Evolutionary conservation across 2,113 vertebrate genomes (phyloP).

Genomic region (Phainopepla nitens): DNA sequence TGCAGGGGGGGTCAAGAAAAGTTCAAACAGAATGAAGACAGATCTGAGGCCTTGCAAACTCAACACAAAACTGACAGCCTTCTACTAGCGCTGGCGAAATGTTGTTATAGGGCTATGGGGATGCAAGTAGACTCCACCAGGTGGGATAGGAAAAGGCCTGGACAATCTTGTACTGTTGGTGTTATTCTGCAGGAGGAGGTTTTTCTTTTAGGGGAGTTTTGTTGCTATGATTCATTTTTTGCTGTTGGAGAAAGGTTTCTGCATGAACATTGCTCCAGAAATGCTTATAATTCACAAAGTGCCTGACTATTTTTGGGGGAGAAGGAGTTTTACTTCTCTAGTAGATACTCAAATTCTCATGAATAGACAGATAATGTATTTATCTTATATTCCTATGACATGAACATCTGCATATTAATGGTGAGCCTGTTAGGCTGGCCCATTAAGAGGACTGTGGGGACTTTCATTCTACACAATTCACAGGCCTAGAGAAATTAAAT

Average conservation of each 20-base stretch:
- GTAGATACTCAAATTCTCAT: background rate
- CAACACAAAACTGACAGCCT: background rate
- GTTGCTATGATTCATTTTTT: rapidly evolving
- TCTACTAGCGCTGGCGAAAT: background rate
- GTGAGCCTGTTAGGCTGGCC: background rate
- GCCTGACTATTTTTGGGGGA: background rate
- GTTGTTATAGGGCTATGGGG: background rate
- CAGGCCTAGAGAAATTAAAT: background rate
- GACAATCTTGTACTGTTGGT: background rate
- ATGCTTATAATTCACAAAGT: background rate
- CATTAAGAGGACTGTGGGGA: background rate
- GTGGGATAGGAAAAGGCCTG: background rate
- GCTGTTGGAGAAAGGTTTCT: background rate
- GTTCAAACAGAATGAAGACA: background rate
- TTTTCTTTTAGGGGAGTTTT: background rate
- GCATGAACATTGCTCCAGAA: background rate
- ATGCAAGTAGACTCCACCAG: background rate
- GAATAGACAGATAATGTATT: background rate
- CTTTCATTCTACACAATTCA: background rate
- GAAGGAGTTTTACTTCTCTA: background rate
- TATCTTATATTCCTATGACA: background rate
- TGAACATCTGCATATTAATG: background rate
- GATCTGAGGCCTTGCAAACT: background rate
- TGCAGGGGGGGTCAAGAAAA: background rate
- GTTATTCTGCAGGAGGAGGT: rapidly evolving